Base-by-base conservation (phyloP, 1,140 invertebrate genomes). In the Nilaparvata lugens region DNA sequence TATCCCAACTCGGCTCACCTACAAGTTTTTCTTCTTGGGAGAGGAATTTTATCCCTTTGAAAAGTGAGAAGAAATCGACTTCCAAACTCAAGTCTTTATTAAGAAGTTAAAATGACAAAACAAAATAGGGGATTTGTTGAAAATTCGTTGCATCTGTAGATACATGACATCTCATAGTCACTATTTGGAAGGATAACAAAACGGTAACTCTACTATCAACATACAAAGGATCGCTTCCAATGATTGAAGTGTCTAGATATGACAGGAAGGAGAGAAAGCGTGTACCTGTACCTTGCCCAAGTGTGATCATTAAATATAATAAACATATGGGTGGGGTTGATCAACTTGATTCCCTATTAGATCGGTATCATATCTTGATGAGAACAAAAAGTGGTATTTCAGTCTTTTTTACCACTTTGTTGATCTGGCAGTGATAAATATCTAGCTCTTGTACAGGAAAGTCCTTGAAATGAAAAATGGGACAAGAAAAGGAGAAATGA, bases 301-400 rank as follows among this genome's bases (percentile, higher is more conserved):
- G 56, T 38, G 14, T 70, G 23, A 64, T 48, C 48, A 38, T 59
- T 19, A 19, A 51, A 16, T 69, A 69, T 58, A 69, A 78, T 65
- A 78, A 62, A 57, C 71, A 76, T 65, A 78, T 78, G 76, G 76
- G 74, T 52, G 74, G 73, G 35, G 75, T 77, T 16, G 72, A 77
- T 64, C 63, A 74, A 54, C 68, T 71, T 60, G 72, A 77, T 65
- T 70, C 64, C 51, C 65, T 75, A 31, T 68, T 74, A 70, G 76
- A 58, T 70, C 69, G 18, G 66, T 71, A 74, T 75, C 65, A 70
- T 64, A 73, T 74, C 25, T 64, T 57, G 63, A 68, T 74, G 28
- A 74, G 72, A 70, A 72, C 67, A 60, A 68, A 65, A 71, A 75
- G 64, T 76, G 72, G 71, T 71, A 73, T 60, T 63, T 72, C 14